phyloP scores from a whole-genome alignment of 1,140 invertebrate genomes.

The Lasaia peninsularis region DNA sequence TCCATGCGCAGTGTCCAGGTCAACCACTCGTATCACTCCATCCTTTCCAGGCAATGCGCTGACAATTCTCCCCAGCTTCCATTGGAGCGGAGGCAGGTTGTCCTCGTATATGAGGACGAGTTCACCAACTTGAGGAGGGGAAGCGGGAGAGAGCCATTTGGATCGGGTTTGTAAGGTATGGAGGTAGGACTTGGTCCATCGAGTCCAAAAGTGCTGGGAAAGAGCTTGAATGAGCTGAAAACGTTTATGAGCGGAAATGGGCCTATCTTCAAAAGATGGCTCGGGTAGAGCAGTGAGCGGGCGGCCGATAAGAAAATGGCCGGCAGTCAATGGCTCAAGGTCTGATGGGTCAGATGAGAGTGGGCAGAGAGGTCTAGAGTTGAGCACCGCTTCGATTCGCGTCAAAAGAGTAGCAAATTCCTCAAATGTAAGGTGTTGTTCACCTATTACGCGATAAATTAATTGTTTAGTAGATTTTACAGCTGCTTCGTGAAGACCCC shows the following conservation, averaged over 20 bases:
- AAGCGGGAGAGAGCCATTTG: conserved; percentile 22
- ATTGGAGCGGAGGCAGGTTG: conserved; percentile 15
- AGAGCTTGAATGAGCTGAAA: conserved; percentile 20
- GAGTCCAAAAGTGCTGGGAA: conserved; percentile 21
- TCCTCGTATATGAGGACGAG: conserved; percentile 13
- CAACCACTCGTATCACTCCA: not conserved
- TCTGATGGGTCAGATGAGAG: too few species aligned
- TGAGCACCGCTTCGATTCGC: not conserved
- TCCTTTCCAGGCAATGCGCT: conserved; percentile 5
- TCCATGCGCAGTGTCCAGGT: not conserved
- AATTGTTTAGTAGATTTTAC: not conserved
- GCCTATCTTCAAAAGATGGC: not conserved
- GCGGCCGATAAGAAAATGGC: too few species aligned
- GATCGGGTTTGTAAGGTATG: conserved; percentile 23
- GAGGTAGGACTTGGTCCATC: conserved; percentile 18
- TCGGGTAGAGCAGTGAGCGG: not conserved
- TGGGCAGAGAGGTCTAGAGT: too few species aligned
- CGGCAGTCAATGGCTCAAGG: too few species aligned
- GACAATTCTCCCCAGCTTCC: conserved; percentile 11
- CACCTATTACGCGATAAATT: too few species aligned
- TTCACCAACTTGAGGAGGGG: conserved; percentile 19
- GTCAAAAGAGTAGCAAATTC: not conserved
- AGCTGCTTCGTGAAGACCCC: not conserved
- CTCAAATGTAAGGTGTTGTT: too few species aligned
- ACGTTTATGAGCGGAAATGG: conserved; percentile 11